A percentile compares a stretch with the other conserved stretches of the same genome.
Conservation (phyloP, 1,140 invertebrate species). For the Drosophila kepulauana region DNA sequence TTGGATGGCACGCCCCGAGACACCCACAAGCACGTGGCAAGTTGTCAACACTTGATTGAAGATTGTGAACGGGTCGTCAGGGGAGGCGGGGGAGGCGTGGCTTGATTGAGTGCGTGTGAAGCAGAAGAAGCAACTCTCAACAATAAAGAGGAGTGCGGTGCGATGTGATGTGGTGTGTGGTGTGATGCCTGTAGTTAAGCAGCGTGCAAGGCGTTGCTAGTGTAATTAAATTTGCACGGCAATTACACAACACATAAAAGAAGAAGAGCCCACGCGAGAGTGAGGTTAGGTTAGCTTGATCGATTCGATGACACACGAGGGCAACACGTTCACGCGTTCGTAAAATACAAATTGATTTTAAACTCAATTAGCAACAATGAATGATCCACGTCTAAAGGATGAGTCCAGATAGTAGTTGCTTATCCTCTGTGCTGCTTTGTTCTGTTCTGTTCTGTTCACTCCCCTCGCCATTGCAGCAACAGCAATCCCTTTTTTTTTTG, state of each 20-base stretch:
- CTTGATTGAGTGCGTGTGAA: constrained; percentile 69
- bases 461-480: background rate
- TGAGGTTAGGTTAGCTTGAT: constrained; percentile 23
- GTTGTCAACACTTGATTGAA: constrained; percentile 76
- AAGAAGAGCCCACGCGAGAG: background rate
- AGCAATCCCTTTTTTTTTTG: background rate
- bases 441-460: background rate
- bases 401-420: background rate
- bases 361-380: constrained; percentile 84
- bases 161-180: constrained; percentile 17
- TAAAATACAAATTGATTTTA: constrained; percentile 85
- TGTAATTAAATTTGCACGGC: constrained; percentile 85
- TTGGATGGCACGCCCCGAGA: background rate
- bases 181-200: constrained; percentile 25
- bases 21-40: constrained; percentile 43
- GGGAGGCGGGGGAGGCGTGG: background rate
- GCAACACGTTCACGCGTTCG: background rate
- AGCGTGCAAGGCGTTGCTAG: constrained; percentile 44
- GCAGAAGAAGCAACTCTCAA: background rate
- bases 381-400: constrained; percentile 16
- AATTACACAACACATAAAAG: constrained; percentile 68
- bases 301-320: constrained; percentile 18
- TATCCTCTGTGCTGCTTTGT: background rate
- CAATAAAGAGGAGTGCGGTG: background rate
- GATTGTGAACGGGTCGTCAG: background rate